Evolutionary conservation across 2,888 invertebrate species (phyloP).

Genomic region (Neoaliturus tenellus): DNA sequence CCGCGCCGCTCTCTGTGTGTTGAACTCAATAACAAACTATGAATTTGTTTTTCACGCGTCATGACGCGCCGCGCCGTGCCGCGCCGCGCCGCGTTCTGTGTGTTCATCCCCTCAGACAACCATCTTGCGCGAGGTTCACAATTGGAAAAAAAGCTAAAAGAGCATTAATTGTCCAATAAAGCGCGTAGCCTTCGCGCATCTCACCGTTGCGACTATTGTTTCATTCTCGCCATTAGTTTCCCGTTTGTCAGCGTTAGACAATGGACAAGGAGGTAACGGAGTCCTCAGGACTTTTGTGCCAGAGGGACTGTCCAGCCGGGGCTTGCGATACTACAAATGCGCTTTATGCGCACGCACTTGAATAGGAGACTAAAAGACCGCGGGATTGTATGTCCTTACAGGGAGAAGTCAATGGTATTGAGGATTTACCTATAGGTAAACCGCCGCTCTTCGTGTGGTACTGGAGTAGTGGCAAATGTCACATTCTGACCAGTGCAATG

Average conservation of each 20-base stretch:
- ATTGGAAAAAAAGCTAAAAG: too few relatives aligned
- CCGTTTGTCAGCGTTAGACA: slow-evolving; percentile 21
- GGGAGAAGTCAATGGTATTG: neutral
- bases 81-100: too few relatives aligned
- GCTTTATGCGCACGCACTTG: neutral
- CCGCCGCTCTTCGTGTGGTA: too few relatives aligned
- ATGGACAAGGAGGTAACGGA: slow-evolving; percentile 35
- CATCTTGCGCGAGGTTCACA: too few relatives aligned
- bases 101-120: too few relatives aligned
- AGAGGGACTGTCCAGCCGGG: neutral
- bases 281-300: neutral
- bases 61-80: too few relatives aligned
- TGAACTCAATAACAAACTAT: too few relatives aligned
- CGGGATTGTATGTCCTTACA: neutral
- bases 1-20: too few relatives aligned
- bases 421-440: too few relatives aligned
- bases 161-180: neutral
- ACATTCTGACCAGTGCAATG: too few relatives aligned
- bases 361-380: neutral
- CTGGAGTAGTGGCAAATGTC: too few relatives aligned
- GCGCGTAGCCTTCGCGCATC: neutral
- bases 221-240: slow-evolving; percentile 17
- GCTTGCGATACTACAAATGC: neutral
- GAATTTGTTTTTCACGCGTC: too few relatives aligned
- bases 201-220: slow-evolving; percentile 14